These are phyloP conservation scores for Petrolisthes cinctipes DNA, from an alignment of 2,888 invertebrate genomes.

Conservation along the genomic window DNA sequence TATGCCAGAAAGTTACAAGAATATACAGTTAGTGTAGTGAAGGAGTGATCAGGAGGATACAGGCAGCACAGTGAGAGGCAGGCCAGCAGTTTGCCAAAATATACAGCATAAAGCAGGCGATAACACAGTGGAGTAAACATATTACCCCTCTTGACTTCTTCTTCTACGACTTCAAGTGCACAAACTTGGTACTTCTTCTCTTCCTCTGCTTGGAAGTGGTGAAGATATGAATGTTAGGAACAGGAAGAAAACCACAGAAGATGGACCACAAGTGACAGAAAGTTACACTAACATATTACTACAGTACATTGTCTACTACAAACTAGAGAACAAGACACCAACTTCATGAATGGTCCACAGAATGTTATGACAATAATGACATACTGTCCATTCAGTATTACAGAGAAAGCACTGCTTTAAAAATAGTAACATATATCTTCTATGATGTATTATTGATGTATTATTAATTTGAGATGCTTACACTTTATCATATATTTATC, in stretches of 20 bases:
- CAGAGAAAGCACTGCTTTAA: too few species aligned
- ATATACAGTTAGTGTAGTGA: not conserved
- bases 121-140: slow-evolving; percentile 9
- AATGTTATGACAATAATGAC: too few species aligned
- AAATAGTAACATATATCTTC: too few species aligned
- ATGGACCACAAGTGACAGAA: slow-evolving; percentile 1
- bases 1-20: not conserved
- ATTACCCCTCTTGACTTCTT: slow-evolving; percentile 57
- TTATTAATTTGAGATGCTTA: too few species aligned
- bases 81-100: not conserved
- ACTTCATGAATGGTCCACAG: not conserved
- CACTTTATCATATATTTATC: too few species aligned
- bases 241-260: not conserved
- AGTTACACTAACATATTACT: not conserved
- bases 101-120: not conserved
- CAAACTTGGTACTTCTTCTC: slow-evolving; percentile 50
- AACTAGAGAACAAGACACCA: not conserved
- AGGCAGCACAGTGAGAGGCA: slow-evolving; percentile 1
- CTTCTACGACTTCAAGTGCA: slow-evolving; percentile 47
- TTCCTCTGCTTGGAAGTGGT: slow-evolving; percentile 46
- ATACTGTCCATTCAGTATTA: too few species aligned
- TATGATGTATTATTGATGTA: too few species aligned
- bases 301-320: not conserved
- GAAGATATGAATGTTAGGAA: slow-evolving; percentile 31
- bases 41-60: not conserved